Conservation (phyloP, 2,797 vertebrate species). For the Melopsittacus undulatus region DNA sequence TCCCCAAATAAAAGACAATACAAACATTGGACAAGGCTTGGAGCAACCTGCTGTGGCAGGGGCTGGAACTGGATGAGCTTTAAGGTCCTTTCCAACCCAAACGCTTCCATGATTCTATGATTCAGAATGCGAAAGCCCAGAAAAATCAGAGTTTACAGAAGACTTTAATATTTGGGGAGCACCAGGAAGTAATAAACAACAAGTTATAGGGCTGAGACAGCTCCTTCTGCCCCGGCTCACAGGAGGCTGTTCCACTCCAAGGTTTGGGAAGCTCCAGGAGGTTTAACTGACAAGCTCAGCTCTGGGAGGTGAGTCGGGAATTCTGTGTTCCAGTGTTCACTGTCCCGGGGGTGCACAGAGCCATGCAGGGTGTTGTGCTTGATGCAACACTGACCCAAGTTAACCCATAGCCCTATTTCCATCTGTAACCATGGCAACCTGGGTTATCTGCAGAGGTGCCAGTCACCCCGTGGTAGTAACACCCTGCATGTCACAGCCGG, state of each 20-base stretch:
- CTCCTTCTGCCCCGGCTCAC: not conserved
- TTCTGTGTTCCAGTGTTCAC: not conserved
- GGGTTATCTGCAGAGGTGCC: not conserved
- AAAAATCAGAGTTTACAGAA: not conserved
- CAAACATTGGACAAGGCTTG: not conserved
- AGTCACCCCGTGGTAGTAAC: not conserved
- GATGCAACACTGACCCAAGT: not conserved
- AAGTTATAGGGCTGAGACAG: not conserved
- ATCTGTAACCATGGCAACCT: constrained; percentile 29
- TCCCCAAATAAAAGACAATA: not conserved
- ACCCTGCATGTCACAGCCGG: not conserved
- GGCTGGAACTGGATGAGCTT: not conserved
- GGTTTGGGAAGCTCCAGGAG: not conserved
- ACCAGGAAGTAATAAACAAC: not conserved
- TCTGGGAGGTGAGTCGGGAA: not conserved
- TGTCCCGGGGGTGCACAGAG: not conserved
- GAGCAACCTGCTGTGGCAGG: not conserved
- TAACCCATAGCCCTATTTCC: constrained; percentile 43
- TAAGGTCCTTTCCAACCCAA: not conserved
- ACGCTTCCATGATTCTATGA: not conserved
- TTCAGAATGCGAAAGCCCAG: not conserved
- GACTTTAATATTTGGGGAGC: not conserved
- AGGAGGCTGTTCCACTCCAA: not conserved
- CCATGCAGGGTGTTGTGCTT: not conserved
- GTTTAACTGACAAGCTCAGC: not conserved